Base-by-base conservation (phyloP, 2,888 invertebrate genomes). In the Oeneis ivallda region DNA sequence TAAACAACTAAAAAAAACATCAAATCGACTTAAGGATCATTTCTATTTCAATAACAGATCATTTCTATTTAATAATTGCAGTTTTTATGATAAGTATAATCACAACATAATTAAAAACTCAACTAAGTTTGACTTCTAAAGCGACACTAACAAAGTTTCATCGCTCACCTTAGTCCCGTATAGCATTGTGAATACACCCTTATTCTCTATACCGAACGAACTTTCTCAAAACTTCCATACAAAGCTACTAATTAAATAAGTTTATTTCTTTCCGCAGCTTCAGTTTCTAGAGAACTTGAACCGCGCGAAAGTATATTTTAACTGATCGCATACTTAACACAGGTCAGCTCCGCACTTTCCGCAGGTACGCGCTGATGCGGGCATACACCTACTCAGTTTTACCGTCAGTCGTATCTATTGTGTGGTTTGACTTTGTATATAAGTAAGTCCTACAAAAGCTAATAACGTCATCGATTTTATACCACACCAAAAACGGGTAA, bases 171-270 rank as follows among this genome's bases (percentile, higher is more conserved):
- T 56, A 41, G 39, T 41, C 19, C 41, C 56, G 41, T 7, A 37
- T 17, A 56, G 41, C 41, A 56, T 56, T 56, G 56, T 41, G 56
- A 56, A 45, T 47, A 15, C 47, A 11, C 47, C 47, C 47, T 58
- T 58, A 58, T 58, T 58, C 34, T 58, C 56, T 58, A 45, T 47
- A 58, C 34, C 15, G 34, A 11, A 17, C 15, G 47, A 45, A 58
- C 58, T 34, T 58, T 58, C 47, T 15, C 47, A 32, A 58, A 19
- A 56, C 5, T 47, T 45, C 45, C 45, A 45, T 47, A 10, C 58
- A 47, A 47, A 58, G 58, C 58, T 58, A 34, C 32, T 63, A 63
- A 63, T 63, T 57, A 63, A 63, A 56, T 57, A 56, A 63, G n/a
- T 56, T 49, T 59, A 58, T 64, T 62, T 64, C 61, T 50, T 59